Evolutionary conservation across 2,113 vertebrate genomes (phyloP), one percentile per base, ranked within the genome.

Genomic region (Urocitellus parryii): DNA sequence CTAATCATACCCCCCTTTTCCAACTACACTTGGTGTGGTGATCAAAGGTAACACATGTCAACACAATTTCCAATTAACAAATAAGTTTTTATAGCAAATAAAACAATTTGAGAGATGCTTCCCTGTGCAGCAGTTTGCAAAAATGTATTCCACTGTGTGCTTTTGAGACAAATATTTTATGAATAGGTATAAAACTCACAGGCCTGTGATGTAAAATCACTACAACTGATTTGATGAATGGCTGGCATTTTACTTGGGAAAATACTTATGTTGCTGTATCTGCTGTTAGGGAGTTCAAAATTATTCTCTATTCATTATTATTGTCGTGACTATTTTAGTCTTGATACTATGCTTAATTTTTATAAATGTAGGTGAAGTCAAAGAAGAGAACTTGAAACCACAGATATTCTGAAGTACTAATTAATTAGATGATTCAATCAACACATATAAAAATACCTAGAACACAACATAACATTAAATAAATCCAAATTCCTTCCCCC

Each of bases 161-260:
- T 94, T 96, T 81, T 78, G 34, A 96, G 86, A 17, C 77, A 70
- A 51, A 27, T 45, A 37, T 95, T 97, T 95, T 73, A 95, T 97
- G 95, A 58, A 91, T 20, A 91, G 56, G 74, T 24, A 93, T 94
- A 94, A 89, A 32, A 91, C 78, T 91, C 51, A 56, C 82, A 82
- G 88, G 56, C 83, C 95, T 88, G 45, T 0, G 4, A 77, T 39
- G 11, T 42, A 51, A 88, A 85, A 93, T 79, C 39, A 5, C 80
- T 72, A 27, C 58, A 89, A 1, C 1, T 76, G 76, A 56, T n/a
- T 87, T 0, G 0, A 70, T 61, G 86, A 94, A 94, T 32, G 78
- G 93, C 73, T 82, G 39, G 48, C 91, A 92, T 97, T 82, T 95
- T n/a, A 34, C 70, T n/a, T 70, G 68, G 88, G 96, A 97, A 97